phyloP scores from a whole-genome alignment of 2,888 invertebrate species.

The Synanthedon tipuliformis region DNA sequence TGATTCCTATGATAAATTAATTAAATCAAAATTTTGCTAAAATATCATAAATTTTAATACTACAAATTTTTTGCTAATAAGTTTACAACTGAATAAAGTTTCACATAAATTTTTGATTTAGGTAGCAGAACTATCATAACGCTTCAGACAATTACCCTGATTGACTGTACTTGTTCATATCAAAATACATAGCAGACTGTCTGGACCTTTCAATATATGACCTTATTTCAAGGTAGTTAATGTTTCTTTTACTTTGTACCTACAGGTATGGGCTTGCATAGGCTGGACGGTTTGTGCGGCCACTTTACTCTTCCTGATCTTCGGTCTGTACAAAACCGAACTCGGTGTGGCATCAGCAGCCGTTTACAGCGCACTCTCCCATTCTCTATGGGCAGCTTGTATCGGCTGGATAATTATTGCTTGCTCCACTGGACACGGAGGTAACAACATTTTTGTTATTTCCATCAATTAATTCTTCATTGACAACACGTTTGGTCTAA shows the following conservation, averaged over 20 bases:
- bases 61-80: no score
- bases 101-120: no score
- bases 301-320: conserved; percentile 79
- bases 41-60: no score
- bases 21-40: no score
- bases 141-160: no score
- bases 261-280: conserved; percentile 73
- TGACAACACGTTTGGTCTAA: no score
- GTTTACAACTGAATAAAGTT: no score
- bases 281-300: conserved; percentile 79
- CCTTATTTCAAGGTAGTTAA: background rate
- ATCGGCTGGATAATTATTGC: conserved; percentile 87
- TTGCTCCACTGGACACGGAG: conserved; percentile 86
- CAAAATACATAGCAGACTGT: no score
- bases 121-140: no score
- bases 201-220: background rate
- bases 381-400: conserved; percentile 85
- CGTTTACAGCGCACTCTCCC: conserved; percentile 83
- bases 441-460: conserved; percentile 30
- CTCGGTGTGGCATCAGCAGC: conserved; percentile 78
- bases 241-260: conserved; percentile 12
- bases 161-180: no score
- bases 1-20: no score
- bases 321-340: conserved; percentile 80
- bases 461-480: no score